These are phyloP conservation scores for Cheilosia urbana DNA, from an alignment of 2,888 invertebrate genomes.

Conservation along the genomic window DNA sequence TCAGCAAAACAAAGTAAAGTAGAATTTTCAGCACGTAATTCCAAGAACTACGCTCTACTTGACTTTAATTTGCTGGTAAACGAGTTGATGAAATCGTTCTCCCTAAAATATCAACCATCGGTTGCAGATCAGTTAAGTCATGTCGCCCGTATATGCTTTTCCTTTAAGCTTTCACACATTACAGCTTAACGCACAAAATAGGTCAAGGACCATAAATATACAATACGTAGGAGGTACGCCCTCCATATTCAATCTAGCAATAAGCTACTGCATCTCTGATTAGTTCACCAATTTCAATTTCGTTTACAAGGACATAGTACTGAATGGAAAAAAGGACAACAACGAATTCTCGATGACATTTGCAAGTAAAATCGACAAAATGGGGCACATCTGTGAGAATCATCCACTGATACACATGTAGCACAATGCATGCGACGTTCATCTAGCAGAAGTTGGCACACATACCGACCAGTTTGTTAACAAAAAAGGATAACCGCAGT, in stretches of 20 bases:
- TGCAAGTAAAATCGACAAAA: conserved; percentile 68
- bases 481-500: conserved; percentile 56
- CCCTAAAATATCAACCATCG: too few species aligned
- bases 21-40: too few species aligned
- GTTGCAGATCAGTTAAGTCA: too few species aligned
- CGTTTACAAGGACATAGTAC: conserved; percentile 31
- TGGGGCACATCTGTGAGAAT: conserved; percentile 55
- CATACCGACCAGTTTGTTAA: conserved; percentile 24
- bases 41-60: too few species aligned
- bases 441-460: conserved; percentile 32
- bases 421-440: conserved; percentile 49
- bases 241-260: conserved; percentile 10
- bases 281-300: conserved; percentile 59
- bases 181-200: conserved; percentile 1
- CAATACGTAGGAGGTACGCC: neutral
- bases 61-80: too few species aligned
- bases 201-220: conserved; percentile 18
- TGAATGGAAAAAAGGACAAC: neutral
- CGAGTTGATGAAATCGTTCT: too few species aligned
- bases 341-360: conserved; percentile 60
- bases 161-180: neutral
- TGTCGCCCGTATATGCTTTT: neutral
- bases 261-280: conserved; percentile 22
- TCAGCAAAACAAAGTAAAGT: too few species aligned
- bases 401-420: conserved; percentile 44